Evolutionary conservation across 2,113 vertebrate genomes (phyloP), one percentile per base, ranked within the genome.

Genomic region (Thunnus thynnus): DNA sequence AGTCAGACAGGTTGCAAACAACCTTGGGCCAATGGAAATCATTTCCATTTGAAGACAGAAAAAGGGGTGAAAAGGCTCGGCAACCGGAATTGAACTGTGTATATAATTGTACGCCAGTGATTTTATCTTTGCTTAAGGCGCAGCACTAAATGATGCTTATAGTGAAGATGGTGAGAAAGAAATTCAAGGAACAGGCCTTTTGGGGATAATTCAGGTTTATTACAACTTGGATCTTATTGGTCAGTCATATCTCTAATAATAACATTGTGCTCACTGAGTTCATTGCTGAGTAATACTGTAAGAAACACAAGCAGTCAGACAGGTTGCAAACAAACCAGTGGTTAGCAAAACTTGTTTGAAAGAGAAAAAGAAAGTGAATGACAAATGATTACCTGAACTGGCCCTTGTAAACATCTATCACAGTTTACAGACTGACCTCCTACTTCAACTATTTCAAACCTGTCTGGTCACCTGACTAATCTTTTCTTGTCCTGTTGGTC

Each of bases 11-110:
- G 36, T 5, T 36, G 4, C 1, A 36, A 36, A 36, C 32, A 36
- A 97, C 97, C 97, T 98, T 97, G 97, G 96, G 97, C 98, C 98
- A 99, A 99, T 98, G 96, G 96, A 96, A 98, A 97, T 96, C 95
- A 97, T 97, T 97, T 97, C 95, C 97, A 97, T 97, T 96, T 95
- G 96, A 93, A 97, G 96, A 95, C 96, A 93, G 95, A 95, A 95
- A 96, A 95, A 94, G 95, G 95, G 96, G 93, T 94, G 92, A 96
- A 95, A 96, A 96, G 94, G 92, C 91, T 94, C 91, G 91, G 90
- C 95, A 93, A 92, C 94, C 95, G 95, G 96, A 95, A 95, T 96
- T 94, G 96, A 95, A 95, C 20, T 32, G 30, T 10, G 12, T 66
- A 20, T 72, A 32, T 91, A 73, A 52, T 17, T 73, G 61, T n/a